Percentiles rank a stretch among this genome's conserved stretches.
phyloP scores from a whole-genome alignment of 2,113 vertebrate species.

The human (Homo sapiens) region GRCh38 chr16:24872001-24872500 shows the following conservation, averaged over 20 bases:
- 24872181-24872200: constrained; percentile 97
- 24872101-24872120: rapidly evolving
- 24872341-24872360: neutral
- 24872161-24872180: constrained; percentile 92
- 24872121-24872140: neutral
- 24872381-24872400: neutral
- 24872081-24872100: neutral
- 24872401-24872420: too few relatives aligned
- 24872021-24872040: neutral
- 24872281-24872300: neutral
- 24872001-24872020: neutral
- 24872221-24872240: constrained; percentile 75
- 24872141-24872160: constrained; percentile 81
- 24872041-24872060: neutral
- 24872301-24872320: neutral
- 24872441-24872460: rapidly evolving
- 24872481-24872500: neutral
- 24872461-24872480: rapidly evolving
- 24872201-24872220: constrained; percentile 95
- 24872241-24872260: neutral
- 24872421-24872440: rapidly evolving
- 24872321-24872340: neutral
- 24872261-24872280: neutral
- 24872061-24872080: neutral
- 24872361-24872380: rapidly evolving